phyloP scores from a whole-genome alignment of 30 jellyfish, hydroid and myxozoan genomes.

The Phacellophora camtschatica region DNA sequence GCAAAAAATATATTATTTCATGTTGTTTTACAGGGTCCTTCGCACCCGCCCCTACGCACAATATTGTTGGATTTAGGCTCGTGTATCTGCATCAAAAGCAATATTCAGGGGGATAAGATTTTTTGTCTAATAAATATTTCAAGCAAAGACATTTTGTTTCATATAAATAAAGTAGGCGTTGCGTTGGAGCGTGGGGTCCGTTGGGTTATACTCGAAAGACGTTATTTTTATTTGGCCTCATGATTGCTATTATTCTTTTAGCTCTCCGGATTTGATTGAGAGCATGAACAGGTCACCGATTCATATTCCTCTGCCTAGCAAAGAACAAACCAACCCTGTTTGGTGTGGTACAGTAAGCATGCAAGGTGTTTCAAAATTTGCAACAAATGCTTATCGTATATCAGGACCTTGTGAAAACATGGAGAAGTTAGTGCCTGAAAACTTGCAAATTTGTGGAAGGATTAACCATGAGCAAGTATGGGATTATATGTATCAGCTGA shows the following conservation, averaged over 20 bases:
- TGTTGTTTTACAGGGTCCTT: too few species aligned
- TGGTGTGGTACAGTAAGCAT: constrained; percentile 86
- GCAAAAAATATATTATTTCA: too few species aligned
- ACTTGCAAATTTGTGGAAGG: constrained; percentile 86
- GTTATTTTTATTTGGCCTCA: too few species aligned
- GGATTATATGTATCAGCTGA: constrained; percentile 89
- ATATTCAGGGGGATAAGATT: too few species aligned
- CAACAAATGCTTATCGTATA: constrained; percentile 77
- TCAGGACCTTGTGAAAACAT: constrained; percentile 94
- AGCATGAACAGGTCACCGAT: constrained; percentile 52
- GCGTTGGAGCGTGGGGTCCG: too few species aligned
- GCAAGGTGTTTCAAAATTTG: constrained; percentile 90
- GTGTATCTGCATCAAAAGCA: too few species aligned
- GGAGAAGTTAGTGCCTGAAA: constrained; percentile 78
- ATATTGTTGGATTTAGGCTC: too few species aligned
- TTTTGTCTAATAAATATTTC: too few species aligned
- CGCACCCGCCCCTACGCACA: too few species aligned
- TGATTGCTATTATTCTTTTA: neutral
- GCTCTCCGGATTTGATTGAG: constrained; percentile 60
- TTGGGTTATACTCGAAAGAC: too few species aligned
- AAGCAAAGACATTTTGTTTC: too few species aligned
- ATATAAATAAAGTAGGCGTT: too few species aligned
- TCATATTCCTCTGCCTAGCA: constrained; percentile 45
- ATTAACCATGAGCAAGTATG: constrained; percentile 90
- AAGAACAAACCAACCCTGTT: constrained; percentile 54